Conservation (phyloP, 2,113 vertebrate species). For the Emydura subglobosa region DNA sequence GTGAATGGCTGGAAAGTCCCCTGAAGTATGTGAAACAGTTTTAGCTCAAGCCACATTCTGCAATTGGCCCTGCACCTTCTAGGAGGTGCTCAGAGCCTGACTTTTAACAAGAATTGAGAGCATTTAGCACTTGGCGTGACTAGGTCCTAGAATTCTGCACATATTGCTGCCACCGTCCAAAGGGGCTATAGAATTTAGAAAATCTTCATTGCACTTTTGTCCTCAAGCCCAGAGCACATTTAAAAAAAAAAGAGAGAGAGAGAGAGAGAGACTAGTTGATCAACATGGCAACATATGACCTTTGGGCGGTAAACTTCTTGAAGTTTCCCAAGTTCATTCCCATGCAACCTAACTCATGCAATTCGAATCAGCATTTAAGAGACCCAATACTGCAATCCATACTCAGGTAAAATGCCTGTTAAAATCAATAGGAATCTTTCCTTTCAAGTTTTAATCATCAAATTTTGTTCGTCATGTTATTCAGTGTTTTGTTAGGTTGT, state of each 20-base stretch:
- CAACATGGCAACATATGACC: background rate
- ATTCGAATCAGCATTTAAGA: background rate
- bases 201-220: background rate
- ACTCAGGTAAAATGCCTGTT: background rate
- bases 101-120: background rate
- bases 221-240: background rate
- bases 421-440: background rate
- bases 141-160: background rate
- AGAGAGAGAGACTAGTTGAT: background rate
- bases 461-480: rapidly evolving
- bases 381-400: background rate
- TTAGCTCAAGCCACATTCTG: background rate
- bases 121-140: background rate
- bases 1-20: background rate
- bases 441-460: background rate
- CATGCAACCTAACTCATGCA: background rate
- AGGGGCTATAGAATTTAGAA: background rate
- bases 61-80: background rate
- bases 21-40: background rate
- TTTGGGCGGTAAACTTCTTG: background rate
- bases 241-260: no score
- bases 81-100: background rate
- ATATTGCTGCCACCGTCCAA: background rate
- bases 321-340: background rate
- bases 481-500: background rate